Conservation (phyloP, 2,888 invertebrate genomes). For the Caenorhabditis japonica region DNA sequence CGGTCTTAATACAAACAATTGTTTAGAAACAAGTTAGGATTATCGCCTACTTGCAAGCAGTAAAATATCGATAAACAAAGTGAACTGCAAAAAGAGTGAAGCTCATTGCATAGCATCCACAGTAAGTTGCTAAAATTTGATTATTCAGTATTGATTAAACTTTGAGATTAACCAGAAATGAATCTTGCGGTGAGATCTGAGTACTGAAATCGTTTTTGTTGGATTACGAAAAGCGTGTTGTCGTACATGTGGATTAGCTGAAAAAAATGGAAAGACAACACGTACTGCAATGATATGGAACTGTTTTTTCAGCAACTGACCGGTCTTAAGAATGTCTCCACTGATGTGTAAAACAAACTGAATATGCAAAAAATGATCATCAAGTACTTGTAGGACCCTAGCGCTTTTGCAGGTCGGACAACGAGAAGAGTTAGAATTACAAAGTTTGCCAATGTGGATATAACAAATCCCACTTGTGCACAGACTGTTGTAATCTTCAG, state of each 20-base stretch:
- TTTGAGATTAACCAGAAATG: conserved; percentile 31
- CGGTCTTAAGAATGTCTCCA: conserved; percentile 40
- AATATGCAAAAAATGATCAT: conserved; percentile 37
- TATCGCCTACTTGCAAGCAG: conserved; percentile 27
- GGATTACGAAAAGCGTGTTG: conserved; percentile 41
- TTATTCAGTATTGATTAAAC: not conserved
- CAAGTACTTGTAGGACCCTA: conserved; percentile 32
- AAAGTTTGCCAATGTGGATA: conserved; percentile 27
- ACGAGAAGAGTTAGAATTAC: conserved; percentile 1
- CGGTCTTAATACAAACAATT: conserved; percentile 12
- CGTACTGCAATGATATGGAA: not conserved
- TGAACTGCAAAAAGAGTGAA: conserved; percentile 42
- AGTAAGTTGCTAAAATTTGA: conserved; percentile 27
- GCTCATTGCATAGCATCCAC: conserved; percentile 39
- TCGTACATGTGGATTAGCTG: conserved; percentile 43
- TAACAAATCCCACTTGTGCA: conserved; percentile 18
- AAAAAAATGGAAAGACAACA: not conserved
- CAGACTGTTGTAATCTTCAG: conserved; percentile 23
- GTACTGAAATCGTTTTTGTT: conserved; percentile 35
- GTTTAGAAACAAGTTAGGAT: not conserved
- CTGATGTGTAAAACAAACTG: conserved; percentile 43
- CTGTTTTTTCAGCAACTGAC: conserved; percentile 10
- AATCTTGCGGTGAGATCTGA: conserved; percentile 13
- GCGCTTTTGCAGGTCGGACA: not conserved
- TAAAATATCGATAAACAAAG: conserved; percentile 40